These are phyloP conservation scores for Perdita meconis DNA, from an alignment of 2,888 invertebrate species.

Conservation along the genomic window DNA sequence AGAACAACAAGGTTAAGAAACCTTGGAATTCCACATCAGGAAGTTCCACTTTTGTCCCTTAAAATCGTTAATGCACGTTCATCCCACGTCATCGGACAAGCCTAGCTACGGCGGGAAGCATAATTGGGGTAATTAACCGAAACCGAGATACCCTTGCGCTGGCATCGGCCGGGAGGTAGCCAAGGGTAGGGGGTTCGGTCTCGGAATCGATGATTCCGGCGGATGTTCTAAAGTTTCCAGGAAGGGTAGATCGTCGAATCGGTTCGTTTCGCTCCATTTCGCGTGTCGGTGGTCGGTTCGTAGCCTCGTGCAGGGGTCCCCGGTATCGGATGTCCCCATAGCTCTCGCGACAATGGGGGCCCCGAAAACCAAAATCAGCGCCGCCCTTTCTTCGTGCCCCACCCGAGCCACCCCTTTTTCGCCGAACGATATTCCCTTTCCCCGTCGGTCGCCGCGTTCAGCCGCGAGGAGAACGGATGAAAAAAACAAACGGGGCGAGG, in stretches of 20 bases:
- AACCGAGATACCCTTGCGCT: slow-evolving; percentile 38
- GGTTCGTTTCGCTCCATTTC: slow-evolving; percentile 77
- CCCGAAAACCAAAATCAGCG: slow-evolving; percentile 77
- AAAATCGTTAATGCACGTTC: neutral
- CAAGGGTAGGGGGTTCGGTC: neutral
- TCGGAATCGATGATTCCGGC: slow-evolving; percentile 74
- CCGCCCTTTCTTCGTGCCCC: slow-evolving; percentile 81
- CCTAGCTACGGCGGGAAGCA: neutral
- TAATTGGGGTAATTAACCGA: slow-evolving; percentile 62
- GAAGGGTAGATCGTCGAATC: slow-evolving; percentile 72
- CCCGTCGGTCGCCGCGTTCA: slow-evolving; percentile 32
- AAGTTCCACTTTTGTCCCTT: no score
- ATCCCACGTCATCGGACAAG: neutral
- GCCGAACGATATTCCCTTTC: slow-evolving; percentile 48
- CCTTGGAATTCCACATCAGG: no score
- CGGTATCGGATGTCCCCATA: slow-evolving; percentile 76
- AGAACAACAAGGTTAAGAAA: no score
- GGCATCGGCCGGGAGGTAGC: neutral
- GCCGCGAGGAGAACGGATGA: slow-evolving; percentile 22
- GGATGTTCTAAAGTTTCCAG: slow-evolving; percentile 78
- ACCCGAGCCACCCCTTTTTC: slow-evolving; percentile 62
- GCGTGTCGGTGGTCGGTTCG: slow-evolving; percentile 54
- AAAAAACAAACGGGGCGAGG: slow-evolving; percentile 35
- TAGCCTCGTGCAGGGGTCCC: slow-evolving; percentile 52
- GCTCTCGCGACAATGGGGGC: slow-evolving; percentile 63